These are phyloP conservation scores for Syndactyla subalaris DNA, from an alignment of 2,797 vertebrate genomes.

Conservation along the genomic window DNA sequence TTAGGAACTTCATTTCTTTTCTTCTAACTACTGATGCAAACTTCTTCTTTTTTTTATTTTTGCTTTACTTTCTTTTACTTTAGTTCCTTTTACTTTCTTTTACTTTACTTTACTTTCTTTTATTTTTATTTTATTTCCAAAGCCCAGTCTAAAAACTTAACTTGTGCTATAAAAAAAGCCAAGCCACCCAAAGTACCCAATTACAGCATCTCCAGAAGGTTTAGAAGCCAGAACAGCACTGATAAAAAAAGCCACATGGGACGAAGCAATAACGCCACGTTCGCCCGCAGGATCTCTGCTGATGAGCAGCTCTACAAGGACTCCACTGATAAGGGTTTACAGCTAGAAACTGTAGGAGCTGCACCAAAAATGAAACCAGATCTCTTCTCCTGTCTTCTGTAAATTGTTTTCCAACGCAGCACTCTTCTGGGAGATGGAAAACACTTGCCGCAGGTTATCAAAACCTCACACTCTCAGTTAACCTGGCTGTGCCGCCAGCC, in stretches of 20 bases:
- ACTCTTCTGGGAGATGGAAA: conserved; percentile 28
- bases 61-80: not conserved
- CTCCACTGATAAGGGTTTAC: conserved; percentile 17
- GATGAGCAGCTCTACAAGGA: conserved; percentile 7
- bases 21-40: not conserved
- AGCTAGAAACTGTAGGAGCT: conserved; percentile 21
- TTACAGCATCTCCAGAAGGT: conserved; percentile 12
- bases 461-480: not conserved
- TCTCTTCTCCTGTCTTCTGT: conserved; percentile 21
- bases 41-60: not conserved
- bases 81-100: not conserved
- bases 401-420: not conserved
- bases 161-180: not conserved
- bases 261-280: not conserved
- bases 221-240: not conserved
- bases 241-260: conserved; percentile 46
- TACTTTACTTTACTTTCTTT: not conserved
- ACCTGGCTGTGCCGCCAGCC: not conserved
- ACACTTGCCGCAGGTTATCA: not conserved
- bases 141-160: not conserved
- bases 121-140: not conserved
- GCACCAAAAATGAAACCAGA: conserved; percentile 57
- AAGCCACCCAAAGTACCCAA: not conserved
- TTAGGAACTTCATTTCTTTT: not conserved
- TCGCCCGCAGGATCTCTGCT: conserved; percentile 45